Evolutionary conservation across 2,113 vertebrate species (phyloP).

Genomic region (Onychostoma macrolepis): DNA sequence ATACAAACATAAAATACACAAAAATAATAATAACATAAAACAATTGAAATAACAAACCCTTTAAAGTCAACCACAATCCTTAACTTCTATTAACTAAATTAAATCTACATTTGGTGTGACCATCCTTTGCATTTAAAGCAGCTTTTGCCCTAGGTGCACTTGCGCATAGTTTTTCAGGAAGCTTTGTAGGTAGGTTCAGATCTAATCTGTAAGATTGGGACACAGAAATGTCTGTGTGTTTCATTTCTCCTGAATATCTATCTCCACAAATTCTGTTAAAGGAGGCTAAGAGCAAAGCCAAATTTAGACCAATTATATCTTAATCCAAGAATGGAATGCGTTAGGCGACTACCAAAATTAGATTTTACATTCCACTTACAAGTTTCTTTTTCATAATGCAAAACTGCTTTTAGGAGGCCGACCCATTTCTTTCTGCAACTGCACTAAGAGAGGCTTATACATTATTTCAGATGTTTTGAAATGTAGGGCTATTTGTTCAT

Average conservation of each 20-base stretch:
- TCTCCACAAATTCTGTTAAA: slow-evolving; percentile 5
- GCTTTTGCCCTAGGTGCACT: no score
- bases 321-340: background rate
- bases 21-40: no score
- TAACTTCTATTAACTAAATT: no score
- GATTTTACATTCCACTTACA: background rate
- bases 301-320: slow-evolving; percentile 3
- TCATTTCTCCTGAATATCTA: background rate
- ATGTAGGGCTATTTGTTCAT: background rate
- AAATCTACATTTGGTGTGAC: no score
- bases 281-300: background rate
- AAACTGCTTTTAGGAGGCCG: background rate
- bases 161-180: no score
- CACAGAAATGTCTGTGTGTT: background rate
- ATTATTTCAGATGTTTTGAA: slow-evolving; percentile 16
- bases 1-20: no score
- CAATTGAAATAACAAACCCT: no score
- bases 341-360: background rate
- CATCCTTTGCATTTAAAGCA: no score
- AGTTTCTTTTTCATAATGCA: slow-evolving; percentile 11
- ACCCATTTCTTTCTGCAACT: background rate
- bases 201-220: background rate
- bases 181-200: no score
- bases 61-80: no score
- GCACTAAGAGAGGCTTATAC: slow-evolving; percentile 13